Base-by-base conservation (phyloP, 2,888 invertebrate species). In the Lasioglossum figueresi region DNA sequence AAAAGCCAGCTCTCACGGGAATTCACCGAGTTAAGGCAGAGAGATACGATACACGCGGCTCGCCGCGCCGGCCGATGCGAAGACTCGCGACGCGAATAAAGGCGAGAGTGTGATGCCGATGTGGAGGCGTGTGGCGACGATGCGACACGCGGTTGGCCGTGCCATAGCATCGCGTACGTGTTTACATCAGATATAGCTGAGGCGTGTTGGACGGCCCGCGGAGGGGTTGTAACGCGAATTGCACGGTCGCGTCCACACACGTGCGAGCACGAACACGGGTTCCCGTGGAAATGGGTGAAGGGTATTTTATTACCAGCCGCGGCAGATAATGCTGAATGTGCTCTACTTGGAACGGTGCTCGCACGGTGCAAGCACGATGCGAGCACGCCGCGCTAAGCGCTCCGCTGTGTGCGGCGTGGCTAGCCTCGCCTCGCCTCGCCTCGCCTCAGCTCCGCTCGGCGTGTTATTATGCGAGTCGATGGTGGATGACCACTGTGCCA, bases 251-350 rank as follows among this genome's bases (percentile, higher is more conserved):
- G 8, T 72, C 68, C 45, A 19, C 31, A 31, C 74, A 73, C 70
- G 72, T 23, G 48, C 40, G 40, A 52, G 52, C 74, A 63, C 43
- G 45, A 68, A 83, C 68, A 82, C 63, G 27, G 37, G 34, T 74
- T 40, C 68, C 59, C 43, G 34, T 31, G 73, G 83, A 86, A 88
- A 82, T 74, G 79, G 80, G 80, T 63, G 85, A 89, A 87, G 81
- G 87, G 89, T 89, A 86, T 92, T 92, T 92, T 91, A 91, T 92
- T 91, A 92, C 89, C 68, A 70, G 79, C 52, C 75, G 23, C 63
- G 83, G 68, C 83, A 84, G 90, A 88, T 90, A 91, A 89, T 88
- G 82, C 87, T 87, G 85, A 86, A 86, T 88, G 85, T 76, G 86
- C 77, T 81, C 80, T 76, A 83, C 79, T 89, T 84, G 72, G 75